Conservation (phyloP, 2,113 vertebrate species). For the Nycticebus coucang region DNA sequence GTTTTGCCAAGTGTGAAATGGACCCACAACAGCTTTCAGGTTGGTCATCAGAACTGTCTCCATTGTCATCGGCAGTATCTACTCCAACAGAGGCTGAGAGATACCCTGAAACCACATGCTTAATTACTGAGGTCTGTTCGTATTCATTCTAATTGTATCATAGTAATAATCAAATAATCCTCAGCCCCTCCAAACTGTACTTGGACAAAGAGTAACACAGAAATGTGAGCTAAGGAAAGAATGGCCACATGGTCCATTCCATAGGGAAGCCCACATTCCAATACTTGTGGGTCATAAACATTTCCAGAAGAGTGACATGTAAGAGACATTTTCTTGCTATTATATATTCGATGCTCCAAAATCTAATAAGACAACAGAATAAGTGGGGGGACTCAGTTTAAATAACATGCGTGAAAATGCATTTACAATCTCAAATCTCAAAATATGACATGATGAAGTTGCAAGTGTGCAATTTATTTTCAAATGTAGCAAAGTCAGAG, state of each 20-base stretch:
- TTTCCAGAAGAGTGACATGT: neutral
- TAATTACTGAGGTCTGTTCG: neutral
- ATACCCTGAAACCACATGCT: rapidly evolving
- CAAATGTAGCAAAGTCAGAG: neutral
- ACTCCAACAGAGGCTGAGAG: neutral
- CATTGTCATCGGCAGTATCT: neutral
- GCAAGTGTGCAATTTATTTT: neutral
- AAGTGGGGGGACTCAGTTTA: rapidly evolving
- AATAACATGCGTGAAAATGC: neutral
- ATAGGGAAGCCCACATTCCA: rapidly evolving
- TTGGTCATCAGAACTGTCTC: rapidly evolving
- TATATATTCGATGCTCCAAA: neutral
- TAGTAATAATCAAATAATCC: rapidly evolving
- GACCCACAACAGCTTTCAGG: rapidly evolving
- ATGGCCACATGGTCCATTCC: rapidly evolving
- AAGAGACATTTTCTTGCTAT: neutral
- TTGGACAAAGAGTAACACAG: neutral
- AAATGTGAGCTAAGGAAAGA: rapidly evolving
- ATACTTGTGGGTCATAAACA: rapidly evolving
- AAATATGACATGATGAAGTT: neutral
- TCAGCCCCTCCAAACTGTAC: neutral
- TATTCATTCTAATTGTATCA: neutral
- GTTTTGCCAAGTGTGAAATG: neutral
- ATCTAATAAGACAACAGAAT: neutral
- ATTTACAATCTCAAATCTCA: neutral